A percentile compares a stretch with the other conserved stretches of the same genome.
Evolutionary conservation across 2,113 vertebrate species (phyloP).

Genomic region (Sinocyclocheilus maitianheensis): DNA sequence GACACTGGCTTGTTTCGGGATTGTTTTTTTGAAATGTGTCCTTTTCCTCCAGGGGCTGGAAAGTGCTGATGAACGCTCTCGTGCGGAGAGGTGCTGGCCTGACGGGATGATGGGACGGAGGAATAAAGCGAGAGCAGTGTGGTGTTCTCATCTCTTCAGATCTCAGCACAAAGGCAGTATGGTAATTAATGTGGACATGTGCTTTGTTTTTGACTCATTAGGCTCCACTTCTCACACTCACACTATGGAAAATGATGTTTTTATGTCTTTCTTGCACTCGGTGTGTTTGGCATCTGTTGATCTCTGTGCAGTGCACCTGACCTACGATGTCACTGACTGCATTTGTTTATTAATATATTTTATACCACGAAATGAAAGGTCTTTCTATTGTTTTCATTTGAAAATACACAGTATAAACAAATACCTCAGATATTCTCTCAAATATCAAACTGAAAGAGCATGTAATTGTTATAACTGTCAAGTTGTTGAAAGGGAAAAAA

Average conservation of each 20-base stretch:
- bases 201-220: conserved; percentile 8
- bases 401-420: no score
- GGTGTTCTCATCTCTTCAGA: background rate
- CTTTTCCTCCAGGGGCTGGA: conserved; percentile 37
- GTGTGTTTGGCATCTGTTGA: background rate
- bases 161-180: background rate
- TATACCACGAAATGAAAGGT: no score
- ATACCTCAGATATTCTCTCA: no score
- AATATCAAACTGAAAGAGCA: background rate
- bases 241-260: background rate
- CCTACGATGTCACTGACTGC: background rate
- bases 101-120: conserved; percentile 37
- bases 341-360: background rate
- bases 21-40: conserved; percentile 59
- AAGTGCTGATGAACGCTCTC: conserved; percentile 57
- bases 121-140: conserved; percentile 1
- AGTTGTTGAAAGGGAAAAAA: background rate
- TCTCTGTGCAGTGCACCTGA: background rate
- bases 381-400: background rate
- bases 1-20: conserved; percentile 31
- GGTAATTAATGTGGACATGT: background rate
- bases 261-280: background rate
- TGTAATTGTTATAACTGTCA: background rate
- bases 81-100: conserved; percentile 47
- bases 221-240: background rate